Conservation (phyloP, 2,888 invertebrate genomes). For the Euplexia lucipara region DNA sequence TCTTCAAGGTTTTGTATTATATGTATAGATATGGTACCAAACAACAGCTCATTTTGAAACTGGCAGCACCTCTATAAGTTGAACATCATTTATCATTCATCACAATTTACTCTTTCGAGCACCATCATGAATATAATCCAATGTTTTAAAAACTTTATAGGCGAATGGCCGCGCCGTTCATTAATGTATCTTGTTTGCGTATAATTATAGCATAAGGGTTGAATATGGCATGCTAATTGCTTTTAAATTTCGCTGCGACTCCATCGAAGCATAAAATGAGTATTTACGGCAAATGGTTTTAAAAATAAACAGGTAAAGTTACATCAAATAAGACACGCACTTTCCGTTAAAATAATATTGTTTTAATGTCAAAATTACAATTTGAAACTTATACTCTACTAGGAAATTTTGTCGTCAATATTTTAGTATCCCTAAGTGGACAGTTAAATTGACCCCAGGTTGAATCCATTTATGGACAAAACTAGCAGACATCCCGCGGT, state of each 20-base stretch:
- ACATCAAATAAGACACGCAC: constrained; percentile 12
- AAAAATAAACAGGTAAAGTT: constrained; percentile 35
- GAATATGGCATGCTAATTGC: constrained; percentile 58
- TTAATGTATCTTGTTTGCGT: constrained; percentile 47
- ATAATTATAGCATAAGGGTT: constrained; percentile 58
- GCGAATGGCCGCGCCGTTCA: constrained; percentile 28
- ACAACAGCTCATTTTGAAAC: not conserved
- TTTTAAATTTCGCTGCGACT: constrained; percentile 51
- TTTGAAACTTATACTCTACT: not conserved
- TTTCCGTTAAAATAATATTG: not conserved
- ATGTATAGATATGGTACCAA: no score
- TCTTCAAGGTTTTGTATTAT: no score
- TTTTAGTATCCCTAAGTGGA: not conserved
- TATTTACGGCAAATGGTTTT: constrained; percentile 45
- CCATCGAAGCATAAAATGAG: constrained; percentile 48
- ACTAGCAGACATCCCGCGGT: no score
- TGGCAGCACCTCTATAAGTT: no score
- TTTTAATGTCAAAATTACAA: constrained; percentile 3
- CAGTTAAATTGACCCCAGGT: not conserved
- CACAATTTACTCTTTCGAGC: constrained; percentile 2
- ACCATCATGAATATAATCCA: constrained; percentile 13
- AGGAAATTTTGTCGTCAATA: not conserved
- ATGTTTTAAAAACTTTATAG: constrained; percentile 41
- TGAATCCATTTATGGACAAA: not conserved
- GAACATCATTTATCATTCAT: not conserved